Conservation (phyloP, 64 coral and sea anemone genomes). For the Stichodactyla mertensii region DNA sequence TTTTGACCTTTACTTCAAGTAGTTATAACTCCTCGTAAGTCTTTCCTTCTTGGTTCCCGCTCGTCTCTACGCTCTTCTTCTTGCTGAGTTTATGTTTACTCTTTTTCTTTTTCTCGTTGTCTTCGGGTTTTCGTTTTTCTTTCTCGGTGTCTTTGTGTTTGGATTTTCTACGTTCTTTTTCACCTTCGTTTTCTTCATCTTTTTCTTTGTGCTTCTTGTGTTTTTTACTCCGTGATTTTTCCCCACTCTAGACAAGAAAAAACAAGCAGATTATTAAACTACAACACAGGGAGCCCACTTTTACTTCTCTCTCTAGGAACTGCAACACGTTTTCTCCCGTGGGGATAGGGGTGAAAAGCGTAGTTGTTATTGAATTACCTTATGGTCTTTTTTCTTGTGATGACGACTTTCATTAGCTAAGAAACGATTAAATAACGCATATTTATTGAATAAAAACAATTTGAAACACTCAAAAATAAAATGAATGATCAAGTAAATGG, state of each 20-base stretch:
- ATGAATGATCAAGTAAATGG: too few relatives aligned
- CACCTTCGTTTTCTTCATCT: slow-evolving; percentile 33
- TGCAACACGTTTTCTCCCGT: neutral
- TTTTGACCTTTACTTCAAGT: neutral
- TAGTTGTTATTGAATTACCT: neutral
- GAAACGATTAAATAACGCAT: too few relatives aligned
- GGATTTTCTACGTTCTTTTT: slow-evolving; percentile 31
- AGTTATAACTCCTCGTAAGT: slow-evolving; percentile 49
- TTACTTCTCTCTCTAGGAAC: neutral
- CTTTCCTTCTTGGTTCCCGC: neutral
- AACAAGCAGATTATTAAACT: neutral
- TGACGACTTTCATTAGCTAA: neutral
- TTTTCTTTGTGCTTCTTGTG: slow-evolving; percentile 50
- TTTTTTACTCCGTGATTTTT: slow-evolving; percentile 59
- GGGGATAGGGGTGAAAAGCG: neutral
- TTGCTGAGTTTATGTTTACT: slow-evolving; percentile 37
- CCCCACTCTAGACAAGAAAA: slow-evolving; percentile 31
- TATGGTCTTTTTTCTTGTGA: slow-evolving; percentile 1
- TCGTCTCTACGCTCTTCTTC: neutral
- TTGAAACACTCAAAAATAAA: too few relatives aligned
- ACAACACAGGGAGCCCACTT: neutral
- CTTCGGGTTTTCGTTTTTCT: slow-evolving; percentile 41
- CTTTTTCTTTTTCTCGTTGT: slow-evolving; percentile 46
- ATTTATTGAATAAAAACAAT: too few relatives aligned
- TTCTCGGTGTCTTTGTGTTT: slow-evolving; percentile 35